A percentile compares a stretch with the other conserved stretches of the same genome.
Conservation (phyloP, 2,113 vertebrate species). For the Amblyopsis rosae region DNA sequence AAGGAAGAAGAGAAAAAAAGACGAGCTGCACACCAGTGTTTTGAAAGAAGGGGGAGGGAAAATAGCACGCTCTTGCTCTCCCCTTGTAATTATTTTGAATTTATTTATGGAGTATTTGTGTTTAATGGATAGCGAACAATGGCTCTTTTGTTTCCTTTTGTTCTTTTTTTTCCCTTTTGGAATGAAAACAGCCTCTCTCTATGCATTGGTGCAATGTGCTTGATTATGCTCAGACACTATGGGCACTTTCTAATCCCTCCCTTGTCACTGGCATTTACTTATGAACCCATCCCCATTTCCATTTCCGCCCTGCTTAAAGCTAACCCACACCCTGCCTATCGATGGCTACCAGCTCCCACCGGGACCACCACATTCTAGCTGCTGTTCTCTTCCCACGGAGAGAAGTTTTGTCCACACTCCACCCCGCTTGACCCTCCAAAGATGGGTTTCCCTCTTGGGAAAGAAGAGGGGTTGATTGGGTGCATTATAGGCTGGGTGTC, state of each 20-base stretch:
- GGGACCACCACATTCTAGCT: slow-evolving; percentile 18
- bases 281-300: slow-evolving; percentile 72
- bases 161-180: slow-evolving; percentile 37
- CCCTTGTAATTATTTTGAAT: slow-evolving; percentile 50
- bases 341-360: slow-evolving; percentile 45
- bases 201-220: slow-evolving; percentile 70
- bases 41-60: slow-evolving; percentile 61
- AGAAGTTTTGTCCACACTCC: background rate
- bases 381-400: slow-evolving; percentile 34
- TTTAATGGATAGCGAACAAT: slow-evolving; percentile 43
- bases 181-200: slow-evolving; percentile 66
- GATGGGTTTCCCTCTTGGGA: slow-evolving; percentile 25
- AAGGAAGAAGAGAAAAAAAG: slow-evolving; percentile 58
- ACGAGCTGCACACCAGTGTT: slow-evolving; percentile 60
- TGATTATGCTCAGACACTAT: slow-evolving; percentile 64
- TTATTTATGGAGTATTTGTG: slow-evolving; percentile 47
- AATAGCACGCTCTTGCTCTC: slow-evolving; percentile 63
- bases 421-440: slow-evolving; percentile 6
- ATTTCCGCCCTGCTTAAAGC: slow-evolving; percentile 64
- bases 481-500: slow-evolving; percentile 60
- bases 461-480: slow-evolving; percentile 49
- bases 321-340: slow-evolving; percentile 61
- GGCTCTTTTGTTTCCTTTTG: slow-evolving; percentile 32
- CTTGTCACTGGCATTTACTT: slow-evolving; percentile 83
- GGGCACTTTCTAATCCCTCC: slow-evolving; percentile 73